Conservation (phyloP, 1,140 invertebrate genomes). For the Cardiocondyla obscurior region DNA sequence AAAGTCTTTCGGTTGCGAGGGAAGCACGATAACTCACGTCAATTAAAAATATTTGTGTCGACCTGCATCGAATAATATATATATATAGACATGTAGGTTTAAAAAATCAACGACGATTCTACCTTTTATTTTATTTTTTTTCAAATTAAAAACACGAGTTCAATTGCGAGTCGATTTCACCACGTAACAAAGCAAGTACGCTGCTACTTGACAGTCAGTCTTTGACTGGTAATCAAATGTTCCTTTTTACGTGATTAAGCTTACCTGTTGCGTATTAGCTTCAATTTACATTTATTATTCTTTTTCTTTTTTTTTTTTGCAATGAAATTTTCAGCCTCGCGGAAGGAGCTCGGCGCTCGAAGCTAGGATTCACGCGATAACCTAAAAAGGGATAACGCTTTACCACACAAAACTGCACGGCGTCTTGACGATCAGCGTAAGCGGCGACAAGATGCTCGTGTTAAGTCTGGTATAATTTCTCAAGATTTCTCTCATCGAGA, state of each 20-base stretch:
- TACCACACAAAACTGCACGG: not conserved
- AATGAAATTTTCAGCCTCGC: not conserved
- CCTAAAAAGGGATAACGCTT: not conserved
- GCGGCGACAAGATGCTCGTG: not conserved
- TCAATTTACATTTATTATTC: no score
- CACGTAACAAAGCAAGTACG: not conserved
- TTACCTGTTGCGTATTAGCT: not conserved
- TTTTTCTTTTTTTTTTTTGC: no score
- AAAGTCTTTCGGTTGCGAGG: not conserved
- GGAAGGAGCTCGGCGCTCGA: not conserved
- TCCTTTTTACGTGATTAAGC: not conserved
- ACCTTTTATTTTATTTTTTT: no score
- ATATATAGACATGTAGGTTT: not conserved
- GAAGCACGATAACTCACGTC: not conserved
- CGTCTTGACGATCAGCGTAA: not conserved
- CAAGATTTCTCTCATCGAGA: not conserved
- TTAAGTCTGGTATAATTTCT: not conserved
- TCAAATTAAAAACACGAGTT: not conserved
- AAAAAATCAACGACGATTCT: no score
- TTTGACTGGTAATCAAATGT: not conserved
- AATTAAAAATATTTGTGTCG: not conserved
- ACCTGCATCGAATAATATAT: not conserved
- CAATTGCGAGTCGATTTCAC: not conserved
- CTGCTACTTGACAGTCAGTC: not conserved
- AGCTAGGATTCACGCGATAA: constrained; percentile 15